Evolutionary conservation across 2,888 invertebrate species (phyloP), one percentile per base, ranked within the genome.

Genomic region (Heliconius aoede): DNA sequence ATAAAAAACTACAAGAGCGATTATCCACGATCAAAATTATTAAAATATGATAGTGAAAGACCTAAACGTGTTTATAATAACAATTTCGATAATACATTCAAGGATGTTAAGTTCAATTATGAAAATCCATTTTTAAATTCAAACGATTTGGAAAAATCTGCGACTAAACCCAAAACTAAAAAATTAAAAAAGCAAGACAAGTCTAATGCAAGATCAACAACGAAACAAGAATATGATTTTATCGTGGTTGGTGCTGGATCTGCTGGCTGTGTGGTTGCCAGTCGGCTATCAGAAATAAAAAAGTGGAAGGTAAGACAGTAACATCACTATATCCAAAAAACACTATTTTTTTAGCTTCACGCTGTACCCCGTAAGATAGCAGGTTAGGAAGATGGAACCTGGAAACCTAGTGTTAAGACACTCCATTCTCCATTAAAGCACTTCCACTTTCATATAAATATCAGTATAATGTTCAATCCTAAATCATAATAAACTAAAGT

Each of bases 231-330:
- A 46, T 68, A 68, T 46, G 96, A 96, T 83, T 97, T 96, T 81
- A 95, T 96, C 74, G 89, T 96, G 72, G 95, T 96, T 60, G 96
- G 96, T n/a, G 96, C 95, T 1, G 96, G 96, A 1, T 96, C 96
- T 9, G 96, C 96, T 0, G 96, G 96, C 0, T 96, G 96, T 84
- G 96, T 96, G 30, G 84, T 96, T 32, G 96, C 96, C 0, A 96
- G 95, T 87, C 91, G 96, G 24, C 87, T 96, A 0, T 94, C 96
- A 2, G 96, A 96, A 91, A 91, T 95, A 1, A 92, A 94, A 76
- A 89, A 95, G 80, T 96, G 95, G 96, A 95, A 90, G 91, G 95
- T 95, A 77, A 69, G 74, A 9, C 1, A 9, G 15, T 46, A 30
- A 11, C 15, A 11, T 58, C 3, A 58, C 58, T 3, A 21, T 55